These are phyloP conservation scores for Berghia stephanieae DNA, from an alignment of 1,140 invertebrate species.

Conservation along the genomic window DNA sequence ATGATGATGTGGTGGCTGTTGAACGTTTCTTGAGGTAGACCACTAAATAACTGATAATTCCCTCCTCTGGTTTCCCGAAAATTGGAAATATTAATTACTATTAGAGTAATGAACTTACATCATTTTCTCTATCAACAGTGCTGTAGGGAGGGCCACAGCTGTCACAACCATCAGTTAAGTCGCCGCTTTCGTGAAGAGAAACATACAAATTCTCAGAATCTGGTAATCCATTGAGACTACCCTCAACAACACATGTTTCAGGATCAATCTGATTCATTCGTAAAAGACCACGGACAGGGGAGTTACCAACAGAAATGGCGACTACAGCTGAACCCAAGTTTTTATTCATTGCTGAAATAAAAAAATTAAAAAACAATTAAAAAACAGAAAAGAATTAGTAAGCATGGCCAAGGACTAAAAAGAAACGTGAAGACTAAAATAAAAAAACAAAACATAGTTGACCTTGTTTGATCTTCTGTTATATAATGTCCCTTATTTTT, in stretches of 20 bases:
- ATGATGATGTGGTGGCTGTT: too few relatives aligned
- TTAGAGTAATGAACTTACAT: too few relatives aligned
- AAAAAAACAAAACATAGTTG: neutral
- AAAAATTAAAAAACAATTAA: neutral
- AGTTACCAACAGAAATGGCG: conserved; percentile 18
- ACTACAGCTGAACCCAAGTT: conserved; percentile 25
- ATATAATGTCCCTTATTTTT: too few relatives aligned
- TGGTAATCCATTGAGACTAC: conserved; percentile 21
- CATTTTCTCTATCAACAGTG: neutral
- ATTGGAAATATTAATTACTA: too few relatives aligned
- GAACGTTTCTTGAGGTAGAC: too few relatives aligned
- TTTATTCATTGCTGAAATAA: neutral
- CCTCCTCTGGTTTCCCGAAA: too few relatives aligned
- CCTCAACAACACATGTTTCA: conserved; percentile 23
- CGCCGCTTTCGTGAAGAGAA: conserved; percentile 23
- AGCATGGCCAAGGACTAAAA: too few relatives aligned
- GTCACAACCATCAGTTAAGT: conserved; percentile 21
- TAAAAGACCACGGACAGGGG: conserved; percentile 16
- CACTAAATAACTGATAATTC: too few relatives aligned
- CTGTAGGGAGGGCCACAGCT: conserved; percentile 23
- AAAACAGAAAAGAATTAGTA: neutral
- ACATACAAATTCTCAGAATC: conserved; percentile 15
- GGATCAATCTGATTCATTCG: conserved; percentile 13
- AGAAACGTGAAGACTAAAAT: neutral
- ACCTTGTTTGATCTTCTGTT: too few relatives aligned